Base-by-base conservation (phyloP, 2,888 invertebrate genomes). In the Coleophora flavipennella region DNA sequence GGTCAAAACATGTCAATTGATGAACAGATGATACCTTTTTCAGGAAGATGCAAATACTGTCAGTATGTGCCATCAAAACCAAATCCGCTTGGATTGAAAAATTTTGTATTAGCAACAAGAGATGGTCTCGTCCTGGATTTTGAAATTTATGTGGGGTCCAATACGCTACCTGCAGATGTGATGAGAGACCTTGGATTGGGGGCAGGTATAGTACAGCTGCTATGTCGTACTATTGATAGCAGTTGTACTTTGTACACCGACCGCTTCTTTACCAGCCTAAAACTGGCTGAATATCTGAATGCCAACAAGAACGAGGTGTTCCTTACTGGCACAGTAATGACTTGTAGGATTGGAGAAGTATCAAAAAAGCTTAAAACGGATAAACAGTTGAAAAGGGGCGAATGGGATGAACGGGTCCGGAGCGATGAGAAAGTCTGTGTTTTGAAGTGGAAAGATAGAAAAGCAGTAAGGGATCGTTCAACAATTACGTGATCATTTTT, bases 81-180 rank as follows among this genome's bases (percentile, higher is more conserved):
- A 26, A 54, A 57, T 38, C 56, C 56, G 31, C 46, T 55, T 20
- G 57, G 59, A 11, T 39, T 64, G 11, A 62, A 62, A 46, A 61
- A 56, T 44, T 59, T 62, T 50, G 58, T 65, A 11, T 11, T 45
- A 9, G 42, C 50, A 26, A 41, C 49, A 6, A 20, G 40, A 38
- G 48, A 50, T 33, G 52, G 52, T 6, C 42, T 52, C 29, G 49
- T 51, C 38, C 27, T 55, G 6, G 51, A 52, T 42, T 55, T 55
- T 38, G 46, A 50, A 27, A 48, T 51, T 10, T 53, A 51, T 50
- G 50, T 42, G 12, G 33, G 33, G 9, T 33, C 33, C 11, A 9
- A 13, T 33, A 33, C 33, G 9, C 11, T 33, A 33, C 33, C 33
- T 33, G 2, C 11, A 33, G 33, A 10, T 13, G 33, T 13, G 3